Base-by-base conservation (phyloP, 2,797 vertebrate species). In the Vireo griseus region DNA sequence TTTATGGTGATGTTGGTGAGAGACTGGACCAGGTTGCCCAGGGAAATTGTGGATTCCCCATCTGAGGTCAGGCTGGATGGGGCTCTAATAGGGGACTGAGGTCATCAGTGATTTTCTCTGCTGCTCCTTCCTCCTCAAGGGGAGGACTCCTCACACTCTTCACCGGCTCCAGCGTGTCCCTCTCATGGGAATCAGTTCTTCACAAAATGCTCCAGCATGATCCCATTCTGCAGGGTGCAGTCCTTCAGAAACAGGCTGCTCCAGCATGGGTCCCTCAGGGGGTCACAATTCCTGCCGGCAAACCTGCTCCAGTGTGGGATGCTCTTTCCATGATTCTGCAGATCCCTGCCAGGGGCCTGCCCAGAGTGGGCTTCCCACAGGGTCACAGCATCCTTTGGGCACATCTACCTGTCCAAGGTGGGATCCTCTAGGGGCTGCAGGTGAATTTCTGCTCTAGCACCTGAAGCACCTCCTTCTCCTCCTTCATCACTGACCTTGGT, bases 401-500 rank as follows among this genome's bases (percentile, higher is more conserved):
- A 31, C 12, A 54, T 24, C 33, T 8, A 2, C 9, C 16, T 54
- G 13, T 26, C 16, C 47, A 59, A 0, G 16, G 28, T 28, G 29
- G 33, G 29, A 42, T 72, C 31, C 26, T 33, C 40, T 12, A 26
- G 13, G 39, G 6, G 6, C 45, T 40, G 16, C 35, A 24, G 35
- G 8, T 25, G 3, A 55, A 61, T 16, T 24, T 55, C n/a, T 67
- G 61, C 42, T 61, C 42, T 21, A 15, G 19, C 31, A 21, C 54
- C 22, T 33, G 54, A 7, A 61, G 12, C 20, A 55, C 20, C 42
- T 61, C n/a, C 35, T 73, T 26, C 31, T 8, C 4, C 31, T 39
- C n/a, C 42, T 73, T 18, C 1, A 0, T 61, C 42, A 31, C 42
- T 44, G 42, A 61, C 12, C 10, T 55, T 4, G 4, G 24, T 39